These are phyloP conservation scores for Pontoporia blainvillei DNA, from an alignment of 2,113 vertebrate genomes.

Conservation along the genomic window DNA sequence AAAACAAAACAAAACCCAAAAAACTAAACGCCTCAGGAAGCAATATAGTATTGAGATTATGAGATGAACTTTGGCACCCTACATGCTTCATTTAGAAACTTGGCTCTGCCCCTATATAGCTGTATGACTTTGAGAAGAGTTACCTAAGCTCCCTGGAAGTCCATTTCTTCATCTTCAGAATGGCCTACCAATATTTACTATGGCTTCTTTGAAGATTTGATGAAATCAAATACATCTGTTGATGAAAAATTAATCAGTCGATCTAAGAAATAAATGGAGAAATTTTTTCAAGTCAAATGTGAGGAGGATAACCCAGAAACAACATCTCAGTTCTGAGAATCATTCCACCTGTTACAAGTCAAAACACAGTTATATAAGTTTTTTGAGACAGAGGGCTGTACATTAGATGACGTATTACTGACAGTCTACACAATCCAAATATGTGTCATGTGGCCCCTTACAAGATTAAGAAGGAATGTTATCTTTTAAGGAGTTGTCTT, in stretches of 20 bases:
- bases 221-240: neutral
- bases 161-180: neutral
- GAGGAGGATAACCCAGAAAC: neutral
- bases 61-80: neutral
- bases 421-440: neutral
- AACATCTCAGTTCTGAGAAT: neutral
- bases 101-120: neutral
- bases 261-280: neutral
- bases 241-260: neutral
- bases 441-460: neutral
- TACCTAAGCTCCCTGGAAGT: neutral
- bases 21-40: rapidly evolving
- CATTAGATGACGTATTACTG: neutral
- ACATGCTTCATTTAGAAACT: neutral
- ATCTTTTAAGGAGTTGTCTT: neutral
- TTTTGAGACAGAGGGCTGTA: neutral
- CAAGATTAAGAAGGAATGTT: neutral
- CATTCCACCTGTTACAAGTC: neutral
- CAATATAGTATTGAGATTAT: neutral
- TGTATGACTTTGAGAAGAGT: neutral
- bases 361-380: neutral
- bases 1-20: neutral
- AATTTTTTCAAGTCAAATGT: neutral
- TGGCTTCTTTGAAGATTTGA: neutral
- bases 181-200: neutral